Conservation (phyloP, 2,113 vertebrate genomes). For the Tursiops truncatus region DNA sequence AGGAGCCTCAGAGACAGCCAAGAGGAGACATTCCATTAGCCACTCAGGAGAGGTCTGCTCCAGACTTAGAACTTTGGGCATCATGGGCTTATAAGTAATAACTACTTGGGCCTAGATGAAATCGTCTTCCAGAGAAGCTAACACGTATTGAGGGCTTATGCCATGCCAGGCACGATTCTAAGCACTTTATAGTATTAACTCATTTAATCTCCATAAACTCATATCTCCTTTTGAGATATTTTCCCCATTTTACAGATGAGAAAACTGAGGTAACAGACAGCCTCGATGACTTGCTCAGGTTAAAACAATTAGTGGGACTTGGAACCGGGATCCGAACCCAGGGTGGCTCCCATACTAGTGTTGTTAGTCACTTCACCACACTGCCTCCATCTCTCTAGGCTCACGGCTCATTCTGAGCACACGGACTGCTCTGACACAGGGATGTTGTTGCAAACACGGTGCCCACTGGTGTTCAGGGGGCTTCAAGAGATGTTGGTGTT, state of each 20-base stretch:
- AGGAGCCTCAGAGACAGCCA: neutral
- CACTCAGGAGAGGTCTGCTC: neutral
- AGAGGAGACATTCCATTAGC: neutral
- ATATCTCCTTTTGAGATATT: neutral
- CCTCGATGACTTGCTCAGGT: neutral
- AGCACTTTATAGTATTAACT: neutral
- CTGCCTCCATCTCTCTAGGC: neutral
- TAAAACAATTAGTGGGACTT: neutral
- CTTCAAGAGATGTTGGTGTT: slow-evolving; percentile 22
- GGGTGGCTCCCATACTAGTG: neutral
- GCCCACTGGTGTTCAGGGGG: neutral
- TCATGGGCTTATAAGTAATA: neutral
- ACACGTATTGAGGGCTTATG: neutral
- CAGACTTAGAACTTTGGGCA: neutral
- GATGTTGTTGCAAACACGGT: neutral
- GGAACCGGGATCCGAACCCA: neutral
- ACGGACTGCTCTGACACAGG: neutral
- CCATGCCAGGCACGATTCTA: neutral
- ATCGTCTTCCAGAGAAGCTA: neutral
- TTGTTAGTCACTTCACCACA: neutral
- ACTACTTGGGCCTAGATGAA: neutral
- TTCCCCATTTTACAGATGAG: slow-evolving; percentile 2
- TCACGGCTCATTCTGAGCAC: neutral
- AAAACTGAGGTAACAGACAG: neutral
- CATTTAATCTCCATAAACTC: neutral